Conservation (phyloP, 2,888 invertebrate genomes). For the Harpagoxenus sublaevis region DNA sequence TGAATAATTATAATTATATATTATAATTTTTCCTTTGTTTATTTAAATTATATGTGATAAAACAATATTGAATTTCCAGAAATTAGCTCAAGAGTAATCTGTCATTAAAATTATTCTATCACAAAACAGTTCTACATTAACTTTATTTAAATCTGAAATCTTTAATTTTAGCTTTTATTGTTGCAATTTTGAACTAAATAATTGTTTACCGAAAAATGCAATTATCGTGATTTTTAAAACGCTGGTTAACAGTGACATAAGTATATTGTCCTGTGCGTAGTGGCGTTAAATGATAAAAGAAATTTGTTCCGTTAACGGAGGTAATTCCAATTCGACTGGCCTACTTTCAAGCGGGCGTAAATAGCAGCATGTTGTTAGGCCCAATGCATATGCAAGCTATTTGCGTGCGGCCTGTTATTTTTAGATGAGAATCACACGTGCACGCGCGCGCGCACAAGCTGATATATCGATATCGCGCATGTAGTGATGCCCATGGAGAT, state of each 20-base stretch:
- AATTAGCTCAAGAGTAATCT: background rate
- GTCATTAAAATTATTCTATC: background rate
- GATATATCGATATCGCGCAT: slow-evolving; percentile 23
- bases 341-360: slow-evolving; percentile 65
- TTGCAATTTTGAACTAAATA: background rate
- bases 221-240: background rate
- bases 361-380: slow-evolving; percentile 69
- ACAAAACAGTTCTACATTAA: background rate
- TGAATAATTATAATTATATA: background rate
- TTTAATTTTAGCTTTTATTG: background rate
- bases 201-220: background rate
- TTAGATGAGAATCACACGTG: slow-evolving; percentile 62
- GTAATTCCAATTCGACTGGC: slow-evolving; percentile 59
- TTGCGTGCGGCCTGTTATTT: slow-evolving; percentile 71
- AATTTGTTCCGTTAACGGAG: slow-evolving; percentile 52
- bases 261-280: background rate
- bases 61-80: background rate
- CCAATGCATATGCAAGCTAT: slow-evolving; percentile 67
- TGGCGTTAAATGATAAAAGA: slow-evolving; percentile 15
- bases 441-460: slow-evolving; percentile 27
- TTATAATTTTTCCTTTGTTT: background rate
- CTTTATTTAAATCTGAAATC: background rate
- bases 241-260: background rate
- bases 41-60: background rate
- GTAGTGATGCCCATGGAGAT: slow-evolving; percentile 32